Evolutionary conservation across 1,140 invertebrate genomes (phyloP).

Genomic region (Sycophila sp.): DNA sequence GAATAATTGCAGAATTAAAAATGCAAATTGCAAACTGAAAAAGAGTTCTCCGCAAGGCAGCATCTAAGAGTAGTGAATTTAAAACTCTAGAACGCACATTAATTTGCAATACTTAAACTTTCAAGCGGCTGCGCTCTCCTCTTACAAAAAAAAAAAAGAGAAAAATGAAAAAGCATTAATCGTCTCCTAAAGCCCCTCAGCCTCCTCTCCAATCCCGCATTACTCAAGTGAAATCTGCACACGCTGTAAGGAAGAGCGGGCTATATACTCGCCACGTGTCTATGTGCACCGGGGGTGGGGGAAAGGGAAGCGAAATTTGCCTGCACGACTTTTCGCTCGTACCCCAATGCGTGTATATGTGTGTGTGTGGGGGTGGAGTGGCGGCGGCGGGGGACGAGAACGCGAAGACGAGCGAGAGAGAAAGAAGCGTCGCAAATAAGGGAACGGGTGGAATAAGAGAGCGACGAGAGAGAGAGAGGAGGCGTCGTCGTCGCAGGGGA

Average conservation of each 20-base stretch:
- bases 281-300: not conserved
- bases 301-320: conserved; percentile 13
- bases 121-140: too few relatives aligned
- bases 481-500: conserved; percentile 44
- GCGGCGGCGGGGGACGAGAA: not conserved
- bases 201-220: not conserved
- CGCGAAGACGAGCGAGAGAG: not conserved
- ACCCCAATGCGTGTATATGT: not conserved
- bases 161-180: not conserved
- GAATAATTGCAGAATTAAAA: too few relatives aligned
- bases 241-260: not conserved
- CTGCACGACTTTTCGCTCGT: not conserved
- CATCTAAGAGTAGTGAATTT: too few relatives aligned
- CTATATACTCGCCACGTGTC: not conserved
- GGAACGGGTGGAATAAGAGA: not conserved
- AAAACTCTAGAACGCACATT: too few relatives aligned
- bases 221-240: conserved; percentile 10
- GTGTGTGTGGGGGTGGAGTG: not conserved
- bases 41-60: too few relatives aligned
- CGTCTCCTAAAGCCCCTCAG: not conserved
- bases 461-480: conserved; percentile 17
- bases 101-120: too few relatives aligned
- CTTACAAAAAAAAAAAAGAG: not conserved
- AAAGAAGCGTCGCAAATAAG: not conserved
- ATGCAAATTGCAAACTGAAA: too few relatives aligned